phyloP scores from a whole-genome alignment of 2,888 invertebrate species.

The Agyllia agylla region DNA sequence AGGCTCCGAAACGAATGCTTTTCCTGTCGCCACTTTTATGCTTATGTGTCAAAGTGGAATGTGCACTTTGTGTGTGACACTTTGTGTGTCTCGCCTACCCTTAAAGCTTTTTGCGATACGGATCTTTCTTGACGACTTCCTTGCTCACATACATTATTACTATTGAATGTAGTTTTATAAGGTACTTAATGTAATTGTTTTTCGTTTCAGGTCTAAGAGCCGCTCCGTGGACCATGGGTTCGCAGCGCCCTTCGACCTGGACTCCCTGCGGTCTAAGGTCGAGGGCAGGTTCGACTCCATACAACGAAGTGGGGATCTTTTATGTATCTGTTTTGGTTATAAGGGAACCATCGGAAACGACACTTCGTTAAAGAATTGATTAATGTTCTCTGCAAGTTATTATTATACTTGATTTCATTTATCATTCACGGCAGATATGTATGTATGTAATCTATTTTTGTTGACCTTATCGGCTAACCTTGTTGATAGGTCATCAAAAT shows the following conservation, averaged over 20 bases:
- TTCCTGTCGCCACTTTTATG: slow-evolving; percentile 30
- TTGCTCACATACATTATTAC: background rate
- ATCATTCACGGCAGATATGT: slow-evolving; percentile 22
- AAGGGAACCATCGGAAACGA: background rate
- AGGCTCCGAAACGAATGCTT: slow-evolving; percentile 25
- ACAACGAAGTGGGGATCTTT: slow-evolving; percentile 87
- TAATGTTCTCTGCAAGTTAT: background rate
- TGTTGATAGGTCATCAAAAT: slow-evolving; percentile 25
- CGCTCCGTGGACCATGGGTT: slow-evolving; percentile 98
- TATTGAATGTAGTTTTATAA: background rate
- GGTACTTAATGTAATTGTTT: background rate
- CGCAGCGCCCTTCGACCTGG: slow-evolving; percentile 97
- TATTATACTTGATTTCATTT: slow-evolving; percentile 10
- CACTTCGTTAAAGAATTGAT: background rate
- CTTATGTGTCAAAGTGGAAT: slow-evolving; percentile 27
- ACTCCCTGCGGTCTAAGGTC: slow-evolving; percentile 97
- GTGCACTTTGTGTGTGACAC: slow-evolving; percentile 7
- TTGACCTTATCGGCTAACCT: slow-evolving; percentile 25
- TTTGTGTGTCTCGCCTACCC: background rate
- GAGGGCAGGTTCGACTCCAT: slow-evolving; percentile 97
- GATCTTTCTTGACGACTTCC: slow-evolving; percentile 17
- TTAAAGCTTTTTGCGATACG: slow-evolving; percentile 2
- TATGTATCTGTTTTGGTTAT: background rate
- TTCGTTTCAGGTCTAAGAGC: slow-evolving; percentile 97
- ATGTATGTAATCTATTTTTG: slow-evolving; percentile 11